Base-by-base conservation (phyloP, 1,140 invertebrate genomes). In the Mylabris phalerata region DNA sequence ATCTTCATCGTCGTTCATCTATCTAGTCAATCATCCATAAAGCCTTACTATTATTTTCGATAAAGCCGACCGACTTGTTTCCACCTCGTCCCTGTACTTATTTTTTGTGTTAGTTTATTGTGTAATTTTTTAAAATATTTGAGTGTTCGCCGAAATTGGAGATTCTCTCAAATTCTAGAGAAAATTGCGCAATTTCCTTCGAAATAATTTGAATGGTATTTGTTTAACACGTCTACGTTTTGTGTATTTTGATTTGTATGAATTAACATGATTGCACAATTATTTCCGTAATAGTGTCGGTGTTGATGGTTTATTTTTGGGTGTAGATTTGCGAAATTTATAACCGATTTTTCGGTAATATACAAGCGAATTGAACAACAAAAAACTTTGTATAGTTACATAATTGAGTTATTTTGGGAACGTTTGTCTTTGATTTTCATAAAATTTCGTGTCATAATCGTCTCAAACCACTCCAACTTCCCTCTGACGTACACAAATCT, bases 21-120 rank as follows among this genome's bases (percentile, higher is more conserved):
- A 32, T 32, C 32, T 19, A 19, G 19, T 19, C 19, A 19, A 19
- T 19, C 19, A 19, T 40, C 41, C 3, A 4, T 7, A 42, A 32
- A 60, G 52, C 65, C 60, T 63, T 59, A 63, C 59, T 60, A 57
- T 61, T 61, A 66, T 64, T 66, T 66, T 66, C 62, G 60, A 62
- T 48, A 57, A 45, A 51, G 61, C 47, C 59, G 50, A 55, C 44
- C 51, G 56, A 55, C 60, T 50, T 59, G 61, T 54, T 32, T 32
- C 32, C 32, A 32, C 32, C 32, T 32, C 7, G 32, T 32, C 7
- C 7, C 32, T 32, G 7, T 4, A 1, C 13, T 13, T 13, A 13
- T 13, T 13, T 13, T 32, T 32, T 32, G 32, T 32, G 32, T 32
- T 7, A 32, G 32, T 4, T 7, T 4, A 32, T 32, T 32, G 32